These are phyloP conservation scores for Temnothorax ravouxi DNA, from an alignment of 2,888 invertebrate species.

Conservation along the genomic window DNA sequence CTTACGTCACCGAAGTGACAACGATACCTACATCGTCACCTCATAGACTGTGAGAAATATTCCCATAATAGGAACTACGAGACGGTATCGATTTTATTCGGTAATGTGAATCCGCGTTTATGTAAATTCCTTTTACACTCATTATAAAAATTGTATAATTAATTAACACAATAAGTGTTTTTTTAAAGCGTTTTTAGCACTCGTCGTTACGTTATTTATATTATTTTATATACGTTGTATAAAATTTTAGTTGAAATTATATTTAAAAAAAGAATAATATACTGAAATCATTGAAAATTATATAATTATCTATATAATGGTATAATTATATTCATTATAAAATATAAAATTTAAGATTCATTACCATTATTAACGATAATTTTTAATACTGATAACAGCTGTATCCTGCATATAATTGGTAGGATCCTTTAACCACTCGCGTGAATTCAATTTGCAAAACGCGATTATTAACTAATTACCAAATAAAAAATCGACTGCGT, in stretches of 20 bases:
- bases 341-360: background rate
- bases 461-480: background rate
- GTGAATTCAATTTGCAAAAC: background rate
- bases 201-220: background rate
- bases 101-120: background rate
- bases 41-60: constrained; percentile 18
- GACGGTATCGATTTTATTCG: constrained; percentile 22
- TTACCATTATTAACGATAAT: background rate
- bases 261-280: background rate
- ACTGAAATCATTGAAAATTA: background rate
- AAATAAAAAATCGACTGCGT: background rate
- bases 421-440: background rate
- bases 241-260: background rate
- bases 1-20: background rate
- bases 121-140: background rate
- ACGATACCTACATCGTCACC: background rate
- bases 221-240: too few relatives aligned
- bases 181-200: background rate
- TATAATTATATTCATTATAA: background rate
- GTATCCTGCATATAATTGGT: background rate
- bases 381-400: background rate
- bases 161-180: background rate
- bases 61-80: background rate
- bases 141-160: background rate
- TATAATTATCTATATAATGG: background rate